phyloP scores from a whole-genome alignment of 2,113 vertebrate species.

The Malurus alboscapulatus region DNA sequence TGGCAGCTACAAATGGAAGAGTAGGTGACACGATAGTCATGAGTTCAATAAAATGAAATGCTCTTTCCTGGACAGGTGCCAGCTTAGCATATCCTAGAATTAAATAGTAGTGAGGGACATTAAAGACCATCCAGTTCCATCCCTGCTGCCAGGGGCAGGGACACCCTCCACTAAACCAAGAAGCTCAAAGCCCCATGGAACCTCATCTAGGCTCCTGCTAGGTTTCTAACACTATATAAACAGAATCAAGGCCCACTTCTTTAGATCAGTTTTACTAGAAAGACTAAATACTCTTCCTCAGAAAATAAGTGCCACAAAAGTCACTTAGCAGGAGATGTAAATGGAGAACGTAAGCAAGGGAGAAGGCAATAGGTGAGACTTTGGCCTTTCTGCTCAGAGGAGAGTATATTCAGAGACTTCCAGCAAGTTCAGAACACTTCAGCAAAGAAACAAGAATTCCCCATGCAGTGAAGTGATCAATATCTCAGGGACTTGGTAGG shows the following conservation, averaged over 20 bases:
- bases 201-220: neutral
- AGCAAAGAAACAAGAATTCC: neutral
- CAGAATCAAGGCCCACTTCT: neutral
- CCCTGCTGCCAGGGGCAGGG: neutral
- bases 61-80: neutral
- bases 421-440: neutral
- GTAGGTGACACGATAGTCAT: neutral
- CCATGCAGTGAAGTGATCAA: neutral
- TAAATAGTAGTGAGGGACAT: neutral
- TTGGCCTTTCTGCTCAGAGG: neutral
- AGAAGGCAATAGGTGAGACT: neutral
- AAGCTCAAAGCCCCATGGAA: neutral
- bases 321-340: neutral
- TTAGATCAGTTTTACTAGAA: neutral
- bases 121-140: neutral
- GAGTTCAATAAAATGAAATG: neutral
- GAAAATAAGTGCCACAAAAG: neutral
- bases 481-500: neutral
- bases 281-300: neutral
- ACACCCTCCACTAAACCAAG: neutral
- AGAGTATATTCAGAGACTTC: neutral
- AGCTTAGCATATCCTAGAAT: neutral
- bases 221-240: neutral
- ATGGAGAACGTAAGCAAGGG: neutral
- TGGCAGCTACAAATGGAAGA: neutral